Percentiles rank a stretch among this genome's conserved stretches.
Evolutionary conservation across 2,113 vertebrate genomes (phyloP).

Genomic region (Mustelus asterias): DNA sequence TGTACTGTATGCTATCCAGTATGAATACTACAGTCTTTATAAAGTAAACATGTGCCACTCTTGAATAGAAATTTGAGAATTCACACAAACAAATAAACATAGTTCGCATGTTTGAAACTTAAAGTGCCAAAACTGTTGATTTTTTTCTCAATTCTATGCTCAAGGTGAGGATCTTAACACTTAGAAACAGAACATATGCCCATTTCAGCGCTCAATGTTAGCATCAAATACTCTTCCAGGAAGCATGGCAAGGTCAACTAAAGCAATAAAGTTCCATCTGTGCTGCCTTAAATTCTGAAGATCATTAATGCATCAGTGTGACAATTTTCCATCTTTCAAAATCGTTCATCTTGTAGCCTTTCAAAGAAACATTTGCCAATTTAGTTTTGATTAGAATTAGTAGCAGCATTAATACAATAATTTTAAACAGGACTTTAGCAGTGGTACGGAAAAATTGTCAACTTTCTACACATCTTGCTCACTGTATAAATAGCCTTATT

Average conservation of each 20-base stretch:
- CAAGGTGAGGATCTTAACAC: background rate
- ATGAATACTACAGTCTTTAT: background rate
- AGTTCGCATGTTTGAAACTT: background rate
- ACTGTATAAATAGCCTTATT: background rate
- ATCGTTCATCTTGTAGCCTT: background rate
- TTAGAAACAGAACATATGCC: background rate
- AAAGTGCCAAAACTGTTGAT: background rate
- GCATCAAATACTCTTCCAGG: background rate
- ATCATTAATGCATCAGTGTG: background rate
- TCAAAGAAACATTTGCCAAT: background rate
- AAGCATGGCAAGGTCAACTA: background rate
- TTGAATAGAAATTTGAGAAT: background rate
- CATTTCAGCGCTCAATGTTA: background rate
- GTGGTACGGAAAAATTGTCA: background rate
- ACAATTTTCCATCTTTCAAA: background rate
- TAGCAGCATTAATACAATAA: background rate
- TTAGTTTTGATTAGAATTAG: background rate
- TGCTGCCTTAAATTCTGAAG: background rate
- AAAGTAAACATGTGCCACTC: background rate
- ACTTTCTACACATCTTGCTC: background rate
- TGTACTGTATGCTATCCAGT: background rate
- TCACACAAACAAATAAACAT: background rate
- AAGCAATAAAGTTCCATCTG: background rate
- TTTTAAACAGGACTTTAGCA: background rate
- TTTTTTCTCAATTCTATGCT: background rate